A percentile compares a stretch with the other conserved stretches of the same genome.
phyloP scores from a whole-genome alignment of 30 jellyfish, hydroid and myxozoan species.

The Aurelia sp. region DNA sequence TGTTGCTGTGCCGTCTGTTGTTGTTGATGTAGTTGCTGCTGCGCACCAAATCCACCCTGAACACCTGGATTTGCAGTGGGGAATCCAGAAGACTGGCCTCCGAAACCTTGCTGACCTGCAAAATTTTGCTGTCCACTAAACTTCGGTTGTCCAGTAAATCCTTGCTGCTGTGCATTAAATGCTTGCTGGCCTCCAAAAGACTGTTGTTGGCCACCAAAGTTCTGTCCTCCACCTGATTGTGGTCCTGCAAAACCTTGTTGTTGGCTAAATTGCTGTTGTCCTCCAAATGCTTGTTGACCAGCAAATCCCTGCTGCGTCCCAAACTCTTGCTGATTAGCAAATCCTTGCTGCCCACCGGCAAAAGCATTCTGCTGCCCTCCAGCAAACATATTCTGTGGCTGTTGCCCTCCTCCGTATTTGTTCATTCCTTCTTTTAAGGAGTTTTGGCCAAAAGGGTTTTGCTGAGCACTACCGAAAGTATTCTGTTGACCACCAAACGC shows the following conservation, averaged over 20 bases:
- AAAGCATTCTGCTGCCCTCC: constrained; percentile 43
- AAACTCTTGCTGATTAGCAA: constrained; percentile 48
- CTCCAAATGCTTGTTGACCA: constrained; percentile 39
- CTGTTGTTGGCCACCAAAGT: constrained; percentile 47
- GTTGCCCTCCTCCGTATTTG: not conserved
- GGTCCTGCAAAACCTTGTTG: constrained; percentile 58
- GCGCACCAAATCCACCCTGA: constrained; percentile 44
- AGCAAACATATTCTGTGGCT: constrained; percentile 1
- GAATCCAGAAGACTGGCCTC: not conserved
- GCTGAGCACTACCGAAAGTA: constrained; percentile 8
- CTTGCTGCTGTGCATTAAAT: constrained; percentile 8
- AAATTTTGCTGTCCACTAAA: not conserved
- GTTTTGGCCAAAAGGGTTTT: not conserved
- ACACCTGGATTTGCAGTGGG: not conserved
- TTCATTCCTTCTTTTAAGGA: not conserved
- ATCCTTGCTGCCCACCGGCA: constrained; percentile 32
- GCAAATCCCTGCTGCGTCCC: constrained; percentile 19
- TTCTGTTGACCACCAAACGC: constrained; percentile 13
- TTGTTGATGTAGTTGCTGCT: constrained; percentile 51
- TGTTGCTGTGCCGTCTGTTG: constrained; percentile 68
- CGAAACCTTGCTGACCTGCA: not conserved
- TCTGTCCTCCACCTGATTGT: constrained; percentile 9
- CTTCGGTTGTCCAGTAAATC: not conserved
- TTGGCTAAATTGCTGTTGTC: constrained; percentile 25
- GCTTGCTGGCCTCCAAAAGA: constrained; percentile 46